Conservation (phyloP, 1,140 invertebrate genomes). For the fruit fly (Drosophila melanogaster) region Release_6_plus_ISO1_MT NC_004354.4:17367001-17367500, state of each 20-base stretch:
- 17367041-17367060: constrained; percentile 73
- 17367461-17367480: too few species aligned
- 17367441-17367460: too few species aligned
- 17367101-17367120: constrained; percentile 2
- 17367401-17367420: too few species aligned
- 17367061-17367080: constrained; percentile 73
- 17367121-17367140: background rate
- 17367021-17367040: constrained; percentile 66
- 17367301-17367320: background rate
- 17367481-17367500: too few species aligned
- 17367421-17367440: too few species aligned
- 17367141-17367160: constrained; percentile 3
- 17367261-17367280: constrained; percentile 11
- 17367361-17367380: background rate
- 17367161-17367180: constrained; percentile 23
- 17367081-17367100: constrained; percentile 53
- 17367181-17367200: constrained; percentile 67
- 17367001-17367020: constrained; percentile 82
- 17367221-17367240: constrained; percentile 58
- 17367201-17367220: constrained; percentile 45
- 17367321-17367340: too few species aligned
- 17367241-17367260: constrained; percentile 53
- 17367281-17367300: background rate
- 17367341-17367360: too few species aligned
- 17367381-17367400: too few species aligned